phyloP scores from a whole-genome alignment of 2,113 vertebrate species.

The Actenoides lindsayi region DNA sequence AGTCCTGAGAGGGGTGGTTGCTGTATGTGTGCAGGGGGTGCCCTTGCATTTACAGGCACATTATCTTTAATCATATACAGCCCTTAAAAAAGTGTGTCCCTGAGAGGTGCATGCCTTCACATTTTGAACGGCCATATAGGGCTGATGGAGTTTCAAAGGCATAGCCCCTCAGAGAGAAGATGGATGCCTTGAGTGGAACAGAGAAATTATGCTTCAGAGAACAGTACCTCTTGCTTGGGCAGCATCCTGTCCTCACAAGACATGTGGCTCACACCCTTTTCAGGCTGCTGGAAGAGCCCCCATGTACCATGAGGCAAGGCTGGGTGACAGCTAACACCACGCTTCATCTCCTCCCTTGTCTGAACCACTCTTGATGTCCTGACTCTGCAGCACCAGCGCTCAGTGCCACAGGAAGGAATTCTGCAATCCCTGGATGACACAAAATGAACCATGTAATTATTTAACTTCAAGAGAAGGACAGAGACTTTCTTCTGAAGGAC shows the following conservation, averaged over 20 bases:
- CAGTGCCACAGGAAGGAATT: neutral
- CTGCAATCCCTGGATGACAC: neutral
- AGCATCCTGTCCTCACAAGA: neutral
- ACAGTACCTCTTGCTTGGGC: neutral
- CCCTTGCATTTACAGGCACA: neutral
- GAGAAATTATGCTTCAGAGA: neutral
- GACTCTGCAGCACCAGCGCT: neutral
- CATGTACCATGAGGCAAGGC: neutral
- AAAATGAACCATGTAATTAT: neutral
- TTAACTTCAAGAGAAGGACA: neutral
- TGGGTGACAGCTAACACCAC: neutral
- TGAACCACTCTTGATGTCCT: neutral
- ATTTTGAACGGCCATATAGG: neutral
- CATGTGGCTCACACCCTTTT: neutral
- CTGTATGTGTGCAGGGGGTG: neutral
- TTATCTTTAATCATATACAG: neutral
- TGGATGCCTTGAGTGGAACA: neutral
- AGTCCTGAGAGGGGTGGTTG: neutral
- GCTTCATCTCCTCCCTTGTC: neutral
- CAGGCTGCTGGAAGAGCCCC: neutral
- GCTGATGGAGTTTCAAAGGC: neutral
- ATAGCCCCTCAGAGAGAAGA: neutral
- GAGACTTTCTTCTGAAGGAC: neutral
- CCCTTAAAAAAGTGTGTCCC: neutral
- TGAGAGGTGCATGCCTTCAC: neutral